Evolutionary conservation across 1,140 invertebrate genomes (phyloP), one percentile per base, ranked within the genome.

Genomic region (Drosophila pectinifera): DNA sequence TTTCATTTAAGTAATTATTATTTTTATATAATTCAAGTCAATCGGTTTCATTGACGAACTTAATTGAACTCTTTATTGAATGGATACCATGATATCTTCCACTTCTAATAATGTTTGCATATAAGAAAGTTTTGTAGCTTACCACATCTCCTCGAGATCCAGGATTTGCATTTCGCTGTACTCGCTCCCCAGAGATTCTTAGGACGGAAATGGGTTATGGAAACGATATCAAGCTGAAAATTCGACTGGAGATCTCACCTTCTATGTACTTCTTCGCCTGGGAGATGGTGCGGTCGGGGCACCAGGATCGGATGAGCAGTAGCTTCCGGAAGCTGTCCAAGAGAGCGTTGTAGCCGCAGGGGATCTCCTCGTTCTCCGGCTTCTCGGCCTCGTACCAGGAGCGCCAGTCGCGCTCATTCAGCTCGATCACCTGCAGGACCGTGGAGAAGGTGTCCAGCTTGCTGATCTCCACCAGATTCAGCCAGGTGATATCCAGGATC

Each of bases 401-500:
- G 31, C 95, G 94, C 98, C 98, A 99, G 84, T 98, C 97, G 63
- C 95, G 95, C 92, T 99, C 98, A 90, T 96, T 96, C 20, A 94
- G 92, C 72, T 96, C 94, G 80, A 99, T 98, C 93, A 97, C 97
- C 10, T 94, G 95, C 4, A 98, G 92, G 53, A 99, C 95, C 54
- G 96, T 95, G 6, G 94, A 94, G 92, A 99, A 99, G 26, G 94
- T 95, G 24, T 96, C 94, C 6, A 99, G 92, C 92, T 98, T 98
- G 85, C 96, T 97, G 4, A 99, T 96, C 92, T 99, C 98, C 1
- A 99, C 98, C 54, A 99, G 93, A 94, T 99, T 99, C 16, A 99
- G 92, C 98, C 98, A 99, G 1, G 98, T 98, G 41, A 98, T 96
- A 82, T 99, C 98, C 8, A 98, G 93, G 81, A 99, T 98, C 98